Evolutionary conservation across 2,797 vertebrate genomes (phyloP).

Genomic region (Peromyscus nudipes): DNA sequence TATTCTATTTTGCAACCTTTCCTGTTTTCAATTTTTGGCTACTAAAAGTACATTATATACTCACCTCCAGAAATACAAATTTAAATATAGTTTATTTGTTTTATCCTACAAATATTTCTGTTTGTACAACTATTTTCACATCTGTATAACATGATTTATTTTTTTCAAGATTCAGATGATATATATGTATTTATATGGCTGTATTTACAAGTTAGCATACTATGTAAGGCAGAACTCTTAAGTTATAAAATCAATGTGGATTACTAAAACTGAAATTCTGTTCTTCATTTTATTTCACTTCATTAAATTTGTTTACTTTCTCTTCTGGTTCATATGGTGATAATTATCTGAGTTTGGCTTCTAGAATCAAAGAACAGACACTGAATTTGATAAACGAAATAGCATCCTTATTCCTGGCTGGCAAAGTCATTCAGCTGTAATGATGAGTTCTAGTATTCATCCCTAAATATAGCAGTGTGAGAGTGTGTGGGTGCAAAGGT

Average conservation of each 20-base stretch:
- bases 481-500: not conserved
- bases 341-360: not conserved
- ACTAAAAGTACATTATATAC: not conserved
- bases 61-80: not conserved
- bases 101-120: not conserved
- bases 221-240: not conserved
- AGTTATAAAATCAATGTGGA: not conserved
- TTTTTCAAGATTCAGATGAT: not conserved
- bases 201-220: not conserved
- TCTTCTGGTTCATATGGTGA: not conserved
- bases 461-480: not conserved
- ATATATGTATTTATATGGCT: not conserved
- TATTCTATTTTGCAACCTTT: not conserved
- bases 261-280: not conserved
- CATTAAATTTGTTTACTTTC: constrained; percentile 14
- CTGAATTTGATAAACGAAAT: not conserved
- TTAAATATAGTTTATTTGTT: not conserved
- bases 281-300: constrained; percentile 28
- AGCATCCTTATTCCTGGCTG: not conserved
- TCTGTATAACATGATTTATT: not conserved
- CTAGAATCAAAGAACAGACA: not conserved
- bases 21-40: not conserved
- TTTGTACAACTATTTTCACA: not conserved
- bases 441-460: not conserved
- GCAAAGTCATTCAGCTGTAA: not conserved